Evolutionary conservation across 2,797 vertebrate species (phyloP).

Genomic region (Esox lucius): DNA sequence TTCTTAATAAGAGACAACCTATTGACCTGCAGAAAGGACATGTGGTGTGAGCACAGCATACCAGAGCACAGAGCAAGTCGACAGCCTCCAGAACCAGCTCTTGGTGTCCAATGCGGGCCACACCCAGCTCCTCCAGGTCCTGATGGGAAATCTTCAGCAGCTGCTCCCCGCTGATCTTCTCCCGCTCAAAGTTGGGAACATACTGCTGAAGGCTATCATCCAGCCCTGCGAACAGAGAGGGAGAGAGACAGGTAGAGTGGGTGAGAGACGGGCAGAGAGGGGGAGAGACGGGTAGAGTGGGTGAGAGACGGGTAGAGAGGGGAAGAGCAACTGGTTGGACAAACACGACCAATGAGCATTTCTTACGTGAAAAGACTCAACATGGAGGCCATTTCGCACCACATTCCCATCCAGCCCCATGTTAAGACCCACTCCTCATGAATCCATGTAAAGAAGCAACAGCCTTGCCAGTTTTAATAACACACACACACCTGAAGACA

Average conservation of each 20-base stretch:
- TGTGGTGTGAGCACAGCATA: constrained; percentile 69
- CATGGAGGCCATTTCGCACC: neutral
- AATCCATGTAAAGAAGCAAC: neutral
- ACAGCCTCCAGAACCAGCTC: constrained; percentile 95
- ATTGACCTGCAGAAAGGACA: neutral
- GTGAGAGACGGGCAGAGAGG: neutral
- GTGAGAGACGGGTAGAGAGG: neutral
- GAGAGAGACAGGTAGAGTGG: neutral
- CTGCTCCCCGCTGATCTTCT: constrained; percentile 96
- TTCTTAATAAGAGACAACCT: neutral
- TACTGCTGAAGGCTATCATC: constrained; percentile 95
- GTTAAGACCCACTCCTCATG: neutral
- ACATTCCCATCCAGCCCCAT: neutral
- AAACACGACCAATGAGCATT: neutral
- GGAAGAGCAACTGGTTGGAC: neutral
- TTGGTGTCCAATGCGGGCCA: constrained; percentile 94
- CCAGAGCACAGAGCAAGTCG: constrained; percentile 95
- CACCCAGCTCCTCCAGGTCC: constrained; percentile 93
- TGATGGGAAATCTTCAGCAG: constrained; percentile 95
- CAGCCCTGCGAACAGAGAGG: constrained; percentile 70
- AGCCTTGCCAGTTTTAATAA: neutral
- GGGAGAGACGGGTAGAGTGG: neutral
- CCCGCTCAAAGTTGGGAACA: constrained; percentile 89
- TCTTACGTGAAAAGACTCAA: neutral
- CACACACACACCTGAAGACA: neutral